Conservation (phyloP, 2,113 vertebrate species). For the Hyperopisus bebe region DNA sequence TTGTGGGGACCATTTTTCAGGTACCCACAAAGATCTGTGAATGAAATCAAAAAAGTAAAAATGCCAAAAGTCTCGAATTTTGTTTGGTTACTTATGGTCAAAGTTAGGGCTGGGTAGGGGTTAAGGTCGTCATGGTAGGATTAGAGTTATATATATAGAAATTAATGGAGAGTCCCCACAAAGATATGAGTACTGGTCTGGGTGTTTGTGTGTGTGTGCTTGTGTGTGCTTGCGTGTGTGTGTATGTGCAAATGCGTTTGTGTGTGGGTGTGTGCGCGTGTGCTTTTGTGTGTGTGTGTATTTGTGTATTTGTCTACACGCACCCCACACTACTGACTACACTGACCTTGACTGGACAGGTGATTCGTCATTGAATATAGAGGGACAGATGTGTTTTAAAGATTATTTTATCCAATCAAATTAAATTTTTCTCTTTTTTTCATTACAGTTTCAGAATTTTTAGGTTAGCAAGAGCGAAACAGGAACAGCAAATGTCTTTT, state of each 20-base stretch:
- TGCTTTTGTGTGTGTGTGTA: background rate
- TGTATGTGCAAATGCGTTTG: background rate
- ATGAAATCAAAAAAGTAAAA: too few relatives aligned
- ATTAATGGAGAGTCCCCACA: too few relatives aligned
- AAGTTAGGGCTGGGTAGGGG: too few relatives aligned
- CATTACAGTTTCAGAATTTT: background rate
- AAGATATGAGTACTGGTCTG: too few relatives aligned
- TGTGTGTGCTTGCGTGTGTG: background rate
- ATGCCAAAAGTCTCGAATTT: too few relatives aligned
- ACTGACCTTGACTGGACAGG: background rate
- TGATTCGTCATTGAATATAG: background rate
- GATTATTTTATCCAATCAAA: background rate
- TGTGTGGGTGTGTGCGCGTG: background rate
- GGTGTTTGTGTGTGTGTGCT: too few relatives aligned
- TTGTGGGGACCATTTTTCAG: too few relatives aligned
- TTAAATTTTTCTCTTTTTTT: background rate
- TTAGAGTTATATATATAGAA: too few relatives aligned
- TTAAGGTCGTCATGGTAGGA: too few relatives aligned
- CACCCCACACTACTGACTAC: background rate
- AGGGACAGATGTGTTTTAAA: background rate
- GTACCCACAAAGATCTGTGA: too few relatives aligned
- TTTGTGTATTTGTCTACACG: background rate
- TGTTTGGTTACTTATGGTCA: too few relatives aligned
- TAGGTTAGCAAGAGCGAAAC: background rate
- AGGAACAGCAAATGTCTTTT: constrained; percentile 51